These are phyloP conservation scores for Antedon mediterranea DNA, from an alignment of 53 echinoderm and acorn worm species.

Conservation along the genomic window DNA sequence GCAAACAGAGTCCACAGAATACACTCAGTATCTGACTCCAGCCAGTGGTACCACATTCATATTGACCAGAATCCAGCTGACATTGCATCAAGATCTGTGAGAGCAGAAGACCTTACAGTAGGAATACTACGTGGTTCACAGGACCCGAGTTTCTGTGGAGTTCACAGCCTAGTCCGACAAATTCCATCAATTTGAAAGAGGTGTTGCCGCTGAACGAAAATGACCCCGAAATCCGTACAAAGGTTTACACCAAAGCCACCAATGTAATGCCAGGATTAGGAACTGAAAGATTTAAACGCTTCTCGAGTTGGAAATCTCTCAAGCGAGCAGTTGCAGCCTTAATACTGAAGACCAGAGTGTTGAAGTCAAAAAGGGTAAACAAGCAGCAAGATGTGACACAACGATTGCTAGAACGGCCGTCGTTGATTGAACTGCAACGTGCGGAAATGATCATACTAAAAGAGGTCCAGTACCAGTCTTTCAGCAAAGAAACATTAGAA, in stretches of 20 bases:
- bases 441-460: not conserved
- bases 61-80: constrained; percentile 28
- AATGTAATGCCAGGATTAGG: not conserved
- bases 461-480: not conserved
- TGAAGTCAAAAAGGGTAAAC: not conserved
- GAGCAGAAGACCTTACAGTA: constrained; percentile 14
- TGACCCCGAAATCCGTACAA: constrained; percentile 19
- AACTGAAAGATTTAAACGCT: not conserved
- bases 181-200: not conserved
- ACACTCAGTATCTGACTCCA: constrained; percentile 1
- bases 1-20: constrained; percentile 33
- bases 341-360: not conserved
- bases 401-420: not conserved
- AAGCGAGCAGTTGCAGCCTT: not conserved
- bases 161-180: not conserved
- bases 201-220: not conserved
- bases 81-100: constrained; percentile 17
- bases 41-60: constrained; percentile 21
- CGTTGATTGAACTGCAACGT: not conserved
- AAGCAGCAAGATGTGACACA: not conserved
- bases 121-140: constrained; percentile 15
- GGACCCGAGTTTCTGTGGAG: constrained; percentile 19
- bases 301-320: not conserved
- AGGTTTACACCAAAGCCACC: not conserved
- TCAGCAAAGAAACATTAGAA: not conserved